Evolutionary conservation across 2,888 invertebrate genomes (phyloP).

Genomic region (Biston betularia): DNA sequence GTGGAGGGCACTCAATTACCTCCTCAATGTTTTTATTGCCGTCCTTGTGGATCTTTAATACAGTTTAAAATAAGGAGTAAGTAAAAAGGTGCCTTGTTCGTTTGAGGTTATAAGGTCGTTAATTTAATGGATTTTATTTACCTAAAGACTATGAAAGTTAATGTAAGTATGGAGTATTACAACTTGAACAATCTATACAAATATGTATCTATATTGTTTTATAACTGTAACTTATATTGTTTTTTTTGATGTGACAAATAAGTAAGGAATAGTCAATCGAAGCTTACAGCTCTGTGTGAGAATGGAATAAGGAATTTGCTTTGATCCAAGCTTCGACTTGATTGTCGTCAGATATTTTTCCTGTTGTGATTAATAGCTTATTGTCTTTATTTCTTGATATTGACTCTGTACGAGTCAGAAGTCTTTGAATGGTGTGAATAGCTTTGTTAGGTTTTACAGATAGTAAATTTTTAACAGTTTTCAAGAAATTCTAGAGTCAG

Average conservation of each 20-base stretch:
- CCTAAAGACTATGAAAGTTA: too few relatives aligned
- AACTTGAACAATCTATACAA: too few relatives aligned
- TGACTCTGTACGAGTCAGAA: neutral
- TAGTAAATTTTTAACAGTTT: neutral
- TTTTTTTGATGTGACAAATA: too few relatives aligned
- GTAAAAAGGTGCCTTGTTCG: constrained; percentile 13
- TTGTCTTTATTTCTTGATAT: constrained; percentile 12
- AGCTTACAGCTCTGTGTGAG: too few relatives aligned
- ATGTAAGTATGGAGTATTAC: too few relatives aligned
- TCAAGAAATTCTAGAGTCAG: neutral
- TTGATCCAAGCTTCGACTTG: constrained; percentile 17
- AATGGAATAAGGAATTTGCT: constrained; percentile 5
- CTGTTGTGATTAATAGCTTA: constrained; percentile 7
- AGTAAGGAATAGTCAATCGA: too few relatives aligned
- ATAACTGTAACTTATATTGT: too few relatives aligned
- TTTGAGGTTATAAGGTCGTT: constrained; percentile 39
- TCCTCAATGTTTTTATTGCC: constrained; percentile 75
- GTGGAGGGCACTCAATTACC: constrained; percentile 76
- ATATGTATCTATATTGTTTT: too few relatives aligned
- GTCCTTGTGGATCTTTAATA: constrained; percentile 64
- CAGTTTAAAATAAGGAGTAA: constrained; percentile 45
- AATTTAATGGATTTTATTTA: neutral
- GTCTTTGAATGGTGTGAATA: constrained; percentile 8
- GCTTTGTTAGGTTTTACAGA: constrained; percentile 1
- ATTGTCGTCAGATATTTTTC: constrained; percentile 12